Conservation (phyloP, 1,140 invertebrate species). For the Callitettix versicolor region DNA sequence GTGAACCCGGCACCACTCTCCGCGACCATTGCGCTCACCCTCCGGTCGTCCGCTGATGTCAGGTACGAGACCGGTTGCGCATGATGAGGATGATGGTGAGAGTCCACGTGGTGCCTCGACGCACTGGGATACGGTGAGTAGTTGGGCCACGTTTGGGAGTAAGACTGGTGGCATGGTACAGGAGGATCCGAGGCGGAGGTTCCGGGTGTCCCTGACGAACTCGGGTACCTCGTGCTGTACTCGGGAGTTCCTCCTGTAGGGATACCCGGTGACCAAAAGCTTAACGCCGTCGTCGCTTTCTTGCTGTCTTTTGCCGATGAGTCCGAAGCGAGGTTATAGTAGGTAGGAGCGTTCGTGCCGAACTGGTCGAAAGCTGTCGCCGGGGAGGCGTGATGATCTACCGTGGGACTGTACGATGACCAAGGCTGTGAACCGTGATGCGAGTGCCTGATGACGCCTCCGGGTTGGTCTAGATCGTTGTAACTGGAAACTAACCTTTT, state of each 20-base stretch:
- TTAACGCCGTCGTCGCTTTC: conserved; percentile 42
- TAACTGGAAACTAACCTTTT: conserved; percentile 52
- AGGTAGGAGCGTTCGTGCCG: conserved; percentile 54
- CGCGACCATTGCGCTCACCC: conserved; percentile 33
- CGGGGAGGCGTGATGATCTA: conserved; percentile 40
- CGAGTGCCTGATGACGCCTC: conserved; percentile 61
- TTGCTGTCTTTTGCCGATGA: conserved; percentile 47
- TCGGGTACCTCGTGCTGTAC: conserved; percentile 47
- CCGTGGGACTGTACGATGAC: conserved; percentile 55
- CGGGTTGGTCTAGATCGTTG: conserved; percentile 37
- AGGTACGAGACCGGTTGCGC: too few species aligned
- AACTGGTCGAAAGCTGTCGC: conserved; percentile 61
- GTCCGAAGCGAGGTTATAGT: conserved; percentile 58
- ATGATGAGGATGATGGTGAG: conserved; percentile 42
- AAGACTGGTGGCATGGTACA: conserved; percentile 57
- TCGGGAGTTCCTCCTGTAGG: conserved; percentile 39
- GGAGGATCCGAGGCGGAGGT: conserved; percentile 40
- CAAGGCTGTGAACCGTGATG: conserved; percentile 51
- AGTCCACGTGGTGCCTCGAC: conserved; percentile 46
- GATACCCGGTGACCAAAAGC: conserved; percentile 59
- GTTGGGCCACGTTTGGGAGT: conserved; percentile 58
- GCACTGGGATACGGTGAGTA: conserved; percentile 49
- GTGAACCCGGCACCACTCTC: conserved; percentile 50
- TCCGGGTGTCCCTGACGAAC: conserved; percentile 37
- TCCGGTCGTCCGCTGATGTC: conserved; percentile 7